A percentile compares a stretch with the other conserved stretches of the same genome.
Conservation (phyloP, 2,888 invertebrate species). For the Corbicula japonica region DNA sequence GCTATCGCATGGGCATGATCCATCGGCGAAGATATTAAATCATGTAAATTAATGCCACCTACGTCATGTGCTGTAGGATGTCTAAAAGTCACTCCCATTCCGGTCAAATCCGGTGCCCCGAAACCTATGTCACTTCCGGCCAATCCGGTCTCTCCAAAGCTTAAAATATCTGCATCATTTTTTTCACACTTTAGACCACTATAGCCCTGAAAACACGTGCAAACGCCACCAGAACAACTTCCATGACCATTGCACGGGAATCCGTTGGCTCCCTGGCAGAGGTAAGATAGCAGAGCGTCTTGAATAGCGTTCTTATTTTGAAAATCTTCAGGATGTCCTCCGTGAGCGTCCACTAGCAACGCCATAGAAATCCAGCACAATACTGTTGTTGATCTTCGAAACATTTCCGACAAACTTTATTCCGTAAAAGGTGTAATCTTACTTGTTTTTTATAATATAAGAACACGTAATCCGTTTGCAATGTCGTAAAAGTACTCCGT, state of each 20-base stretch:
- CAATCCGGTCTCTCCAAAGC: neutral
- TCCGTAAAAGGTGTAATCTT: neutral
- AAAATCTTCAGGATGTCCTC: conserved; percentile 2
- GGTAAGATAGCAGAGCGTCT: conserved; percentile 38
- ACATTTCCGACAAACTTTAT: neutral
- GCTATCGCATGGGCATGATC: conserved; percentile 10
- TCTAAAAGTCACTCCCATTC: neutral
- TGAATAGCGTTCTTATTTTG: conserved; percentile 4
- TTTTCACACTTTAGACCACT: conserved; percentile 32
- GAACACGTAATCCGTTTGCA: neutral
- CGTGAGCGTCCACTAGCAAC: conserved; percentile 17
- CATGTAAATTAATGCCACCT: conserved; percentile 10
- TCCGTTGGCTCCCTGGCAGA: conserved; percentile 40
- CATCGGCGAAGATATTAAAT: neutral
- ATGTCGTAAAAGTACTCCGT: neutral
- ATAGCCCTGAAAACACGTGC: conserved; percentile 23
- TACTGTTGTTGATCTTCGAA: neutral
- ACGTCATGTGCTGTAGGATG: conserved; percentile 3
- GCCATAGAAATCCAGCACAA: neutral
- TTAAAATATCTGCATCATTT: neutral
- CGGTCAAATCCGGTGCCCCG: neutral
- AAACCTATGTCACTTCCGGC: neutral
- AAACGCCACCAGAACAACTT: conserved; percentile 22
- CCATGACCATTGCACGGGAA: conserved; percentile 42
- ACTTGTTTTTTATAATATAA: neutral